Conservation (phyloP, 2,113 vertebrate genomes). For the Lophura nycthemera region DNA sequence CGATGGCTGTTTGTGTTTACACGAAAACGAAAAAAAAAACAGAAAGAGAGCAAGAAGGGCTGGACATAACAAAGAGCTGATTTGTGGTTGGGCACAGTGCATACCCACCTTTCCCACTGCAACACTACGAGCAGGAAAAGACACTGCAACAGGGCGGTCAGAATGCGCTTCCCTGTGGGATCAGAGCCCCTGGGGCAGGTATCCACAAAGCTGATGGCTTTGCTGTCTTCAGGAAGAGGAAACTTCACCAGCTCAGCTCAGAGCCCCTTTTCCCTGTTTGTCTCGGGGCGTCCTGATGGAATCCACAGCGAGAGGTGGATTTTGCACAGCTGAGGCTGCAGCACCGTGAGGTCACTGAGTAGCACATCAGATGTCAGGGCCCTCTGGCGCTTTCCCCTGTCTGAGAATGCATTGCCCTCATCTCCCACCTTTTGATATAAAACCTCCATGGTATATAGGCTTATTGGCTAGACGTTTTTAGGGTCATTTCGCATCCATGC, state of each 20-base stretch:
- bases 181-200: not conserved
- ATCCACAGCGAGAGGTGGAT: not conserved
- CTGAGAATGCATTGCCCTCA: not conserved
- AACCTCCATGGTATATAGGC: rapidly evolving
- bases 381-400: not conserved
- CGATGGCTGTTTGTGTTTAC: not conserved
- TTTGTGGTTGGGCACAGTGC: not conserved
- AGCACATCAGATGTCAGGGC: not conserved
- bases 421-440: not conserved
- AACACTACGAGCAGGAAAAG: not conserved
- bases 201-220: not conserved
- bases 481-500: not conserved
- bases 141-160: rapidly evolving
- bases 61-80: not conserved
- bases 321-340: not conserved
- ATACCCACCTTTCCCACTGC: not conserved
- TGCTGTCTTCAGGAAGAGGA: not conserved
- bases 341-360: rapidly evolving
- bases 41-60: not conserved
- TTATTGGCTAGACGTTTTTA: not conserved
- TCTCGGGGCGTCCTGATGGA: not conserved
- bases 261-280: rapidly evolving
- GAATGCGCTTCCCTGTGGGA: not conserved
- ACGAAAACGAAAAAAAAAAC: not conserved
- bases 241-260: not conserved